phyloP scores from a whole-genome alignment of 2,113 vertebrate genomes.

The Saguinus midas region DNA sequence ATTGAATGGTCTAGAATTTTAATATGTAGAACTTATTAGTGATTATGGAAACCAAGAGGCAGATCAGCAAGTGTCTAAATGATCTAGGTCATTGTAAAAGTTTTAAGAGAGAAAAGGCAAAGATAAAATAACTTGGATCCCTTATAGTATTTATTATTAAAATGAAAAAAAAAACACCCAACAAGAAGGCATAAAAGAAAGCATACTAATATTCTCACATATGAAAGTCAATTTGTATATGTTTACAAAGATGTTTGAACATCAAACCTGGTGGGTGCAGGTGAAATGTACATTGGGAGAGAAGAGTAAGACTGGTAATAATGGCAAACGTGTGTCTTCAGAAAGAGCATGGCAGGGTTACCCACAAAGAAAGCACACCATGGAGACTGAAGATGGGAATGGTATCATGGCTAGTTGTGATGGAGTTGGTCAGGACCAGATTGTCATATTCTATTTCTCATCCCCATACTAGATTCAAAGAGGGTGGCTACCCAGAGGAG shows the following conservation, averaged over 20 bases:
- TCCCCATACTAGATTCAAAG: not conserved
- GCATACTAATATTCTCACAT: not conserved
- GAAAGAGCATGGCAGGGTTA: not conserved
- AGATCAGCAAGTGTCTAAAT: conserved; percentile 20
- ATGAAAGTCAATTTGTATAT: not conserved
- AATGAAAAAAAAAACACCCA: not conserved
- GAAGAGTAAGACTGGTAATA: not conserved
- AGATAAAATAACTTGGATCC: not conserved
- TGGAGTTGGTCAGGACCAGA: not conserved
- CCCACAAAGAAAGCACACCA: not conserved
- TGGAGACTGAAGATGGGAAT: not conserved
- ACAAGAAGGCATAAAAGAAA: not conserved
- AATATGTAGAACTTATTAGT: conserved; percentile 66
- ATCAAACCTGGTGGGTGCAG: not conserved
- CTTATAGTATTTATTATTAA: not conserved
- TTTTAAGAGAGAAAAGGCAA: conserved; percentile 7
- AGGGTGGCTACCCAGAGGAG: not conserved
- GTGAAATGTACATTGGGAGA: not conserved
- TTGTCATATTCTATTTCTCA: not conserved
- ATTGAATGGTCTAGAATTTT: conserved; percentile 61
- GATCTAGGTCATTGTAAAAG: conserved; percentile 21
- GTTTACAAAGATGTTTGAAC: not conserved
- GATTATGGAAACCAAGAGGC: conserved; percentile 39
- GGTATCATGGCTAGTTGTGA: not conserved
- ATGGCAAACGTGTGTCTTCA: not conserved